phyloP scores from a whole-genome alignment of 2,888 invertebrate genomes.

The Agriopis aurantiaria region DNA sequence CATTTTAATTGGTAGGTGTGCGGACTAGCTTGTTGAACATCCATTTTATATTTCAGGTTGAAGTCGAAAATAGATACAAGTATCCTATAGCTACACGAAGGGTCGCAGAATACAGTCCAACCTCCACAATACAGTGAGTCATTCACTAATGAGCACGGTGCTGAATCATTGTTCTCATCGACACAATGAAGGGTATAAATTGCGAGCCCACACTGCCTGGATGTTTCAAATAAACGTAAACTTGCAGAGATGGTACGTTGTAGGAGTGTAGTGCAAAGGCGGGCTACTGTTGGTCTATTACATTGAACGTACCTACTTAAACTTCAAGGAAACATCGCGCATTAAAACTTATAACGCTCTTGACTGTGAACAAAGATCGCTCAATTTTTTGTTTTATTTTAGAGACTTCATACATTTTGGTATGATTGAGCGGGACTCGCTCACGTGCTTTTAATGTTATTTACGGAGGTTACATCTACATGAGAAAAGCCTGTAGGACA shows the following conservation, averaged over 20 bases:
- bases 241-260: conserved; percentile 8
- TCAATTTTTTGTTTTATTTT: neutral
- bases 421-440: too few relatives aligned
- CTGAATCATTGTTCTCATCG: conserved; percentile 76
- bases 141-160: conserved; percentile 62
- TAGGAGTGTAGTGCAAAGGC: conserved; percentile 6
- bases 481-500: too few relatives aligned
- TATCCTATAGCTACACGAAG: conserved; percentile 16
- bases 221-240: conserved; percentile 12
- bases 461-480: too few relatives aligned
- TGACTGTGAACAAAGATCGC: neutral
- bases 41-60: too few relatives aligned
- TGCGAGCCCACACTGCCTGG: conserved; percentile 41
- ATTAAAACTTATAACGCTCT: neutral
- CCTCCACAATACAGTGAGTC: conserved; percentile 62
- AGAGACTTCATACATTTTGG: too few relatives aligned
- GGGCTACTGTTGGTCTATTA: neutral
- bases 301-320: neutral
- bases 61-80: too few relatives aligned
- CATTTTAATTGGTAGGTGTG: too few relatives aligned
- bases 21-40: too few relatives aligned
- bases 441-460: too few relatives aligned
- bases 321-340: neutral
- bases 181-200: conserved; percentile 62
- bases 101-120: conserved; percentile 42